Base-by-base conservation (phyloP, 2,113 vertebrate genomes). In the Nibea coibor region DNA sequence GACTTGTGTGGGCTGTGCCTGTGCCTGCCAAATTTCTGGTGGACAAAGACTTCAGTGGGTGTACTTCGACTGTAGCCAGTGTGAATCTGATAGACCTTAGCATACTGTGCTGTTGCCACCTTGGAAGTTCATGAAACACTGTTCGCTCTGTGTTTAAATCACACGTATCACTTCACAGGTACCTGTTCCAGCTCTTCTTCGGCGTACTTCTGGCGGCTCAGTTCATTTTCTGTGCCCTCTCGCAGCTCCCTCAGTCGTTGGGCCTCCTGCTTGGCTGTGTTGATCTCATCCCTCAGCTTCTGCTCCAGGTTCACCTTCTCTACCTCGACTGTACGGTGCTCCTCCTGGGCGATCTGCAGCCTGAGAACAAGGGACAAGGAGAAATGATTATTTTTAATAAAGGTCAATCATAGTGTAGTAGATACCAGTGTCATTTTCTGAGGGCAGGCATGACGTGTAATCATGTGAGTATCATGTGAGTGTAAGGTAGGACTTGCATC, bases 141-240 rank as follows among this genome's bases (percentile, higher is more conserved):
- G 22, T n/a, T 42, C 10, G 35, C 10, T 14, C 16, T 2, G 43
- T 3, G 4, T 82, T 50, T 62, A 54, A 50, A 65, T 65, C 9
- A 57, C 22, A 80, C 0, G 20, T 17, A 48, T 65, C 3, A 68
- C 10, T 42, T 19, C 53, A 17, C 35, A 56, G 9, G 31, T 91
- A 99, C 98, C 97, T 99, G 98, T 73, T 97, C 97, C 66, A 99
- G 92, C 86, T 99, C 98, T 69, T 99, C 97, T 93, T 99, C 98
- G 0, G 98, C 98, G 0, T 99, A 99, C 24, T 99, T 99, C 82
- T 99, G 98, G 11, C 98, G 90, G 89, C 97, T 99, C 78, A 98
- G 95, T 80, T 99, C 98, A 0, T 99, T 99, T 92, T 95, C 98
- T 0, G 98, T 99, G 73, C 98, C 98, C 84, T 98, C 98, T 0